Evolutionary conservation across 2,113 vertebrate species (phyloP), one percentile per base, ranked within the genome.

Genomic region (Heterotilapia buettikoferi): DNA sequence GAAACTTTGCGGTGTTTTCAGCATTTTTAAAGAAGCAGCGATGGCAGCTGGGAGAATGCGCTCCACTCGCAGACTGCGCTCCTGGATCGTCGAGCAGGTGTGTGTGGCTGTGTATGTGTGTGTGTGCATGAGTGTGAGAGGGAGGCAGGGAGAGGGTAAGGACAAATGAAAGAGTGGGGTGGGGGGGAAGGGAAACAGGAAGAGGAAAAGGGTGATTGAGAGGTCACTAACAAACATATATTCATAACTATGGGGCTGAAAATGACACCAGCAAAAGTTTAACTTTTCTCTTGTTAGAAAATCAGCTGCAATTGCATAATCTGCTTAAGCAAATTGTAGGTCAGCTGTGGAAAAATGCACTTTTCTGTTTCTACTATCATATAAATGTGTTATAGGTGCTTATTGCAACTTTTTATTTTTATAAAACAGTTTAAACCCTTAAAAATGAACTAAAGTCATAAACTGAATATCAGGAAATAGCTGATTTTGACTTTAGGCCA

Each of bases 81-180:
- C 88, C 7, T 98, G 98, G 98, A 95, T 97, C 4, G 95, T 98
- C 43, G 96, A 97, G 5, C 98, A 98, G 92, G 95, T 96, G 84
- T 5, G 91, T 89, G 73, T 52, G n/a, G 19, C 68, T 53, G 53
- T 76, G 86, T 24, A 6, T 61, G 76, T 31, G 31, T 9, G 88
- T 61, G 89, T 56, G 57, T 26, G 24, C 19, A 38, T 38, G 19
- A 66, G 33, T 26, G 33, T 5, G 66, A 11, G 19, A 7, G 50
- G 7, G 26, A 7, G 12, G 6, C 10, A 5, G 13, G 81, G 86
- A 38, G 47, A 57, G 19, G 61, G 33, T 68, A 2, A 2, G 61
- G 11, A 68, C 19, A 68, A 68, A 0, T 38, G 33, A 38, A 68
- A 68, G 61, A 13, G 0, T 12, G 10, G 10, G 33, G 33, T 12